These are phyloP conservation scores for Trematomus bernacchii DNA, from an alignment of 2,797 vertebrate genomes.

Conservation along the genomic window DNA sequence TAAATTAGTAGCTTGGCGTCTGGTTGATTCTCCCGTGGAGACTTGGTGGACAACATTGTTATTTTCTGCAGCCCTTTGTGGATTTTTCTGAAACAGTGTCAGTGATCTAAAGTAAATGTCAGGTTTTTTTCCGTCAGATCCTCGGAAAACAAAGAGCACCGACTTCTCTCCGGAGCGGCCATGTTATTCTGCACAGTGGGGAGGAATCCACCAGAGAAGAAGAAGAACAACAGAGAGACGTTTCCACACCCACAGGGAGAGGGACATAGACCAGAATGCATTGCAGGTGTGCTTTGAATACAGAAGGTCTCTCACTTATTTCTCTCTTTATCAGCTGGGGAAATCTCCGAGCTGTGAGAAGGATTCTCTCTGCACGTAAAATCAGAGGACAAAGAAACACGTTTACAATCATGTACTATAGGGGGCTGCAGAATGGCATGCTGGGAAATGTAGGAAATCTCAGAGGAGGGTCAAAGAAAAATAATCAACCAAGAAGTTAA, in stretches of 20 bases:
- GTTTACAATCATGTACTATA: background rate
- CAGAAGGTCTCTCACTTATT: background rate
- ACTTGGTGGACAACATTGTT: background rate
- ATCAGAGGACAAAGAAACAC: background rate
- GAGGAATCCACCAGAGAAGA: conserved; percentile 11
- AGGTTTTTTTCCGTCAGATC: conserved; percentile 18
- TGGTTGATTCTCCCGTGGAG: background rate
- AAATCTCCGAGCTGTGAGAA: background rate
- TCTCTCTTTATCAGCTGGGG: background rate
- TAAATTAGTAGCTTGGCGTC: background rate
- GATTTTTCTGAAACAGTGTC: background rate
- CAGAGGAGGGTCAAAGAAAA: background rate
- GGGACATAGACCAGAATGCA: conserved; percentile 13
- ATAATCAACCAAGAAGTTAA: too few relatives aligned
- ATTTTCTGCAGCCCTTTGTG: background rate
- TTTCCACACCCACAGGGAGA: conserved; percentile 2
- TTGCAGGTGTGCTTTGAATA: conserved; percentile 6
- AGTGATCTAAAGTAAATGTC: conserved; percentile 21
- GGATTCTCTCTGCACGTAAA: background rate
- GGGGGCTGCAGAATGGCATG: background rate
- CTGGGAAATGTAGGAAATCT: conserved; percentile 28
- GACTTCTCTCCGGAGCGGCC: background rate
- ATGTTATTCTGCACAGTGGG: background rate
- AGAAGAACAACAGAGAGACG: background rate
- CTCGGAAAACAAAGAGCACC: background rate